phyloP scores from a whole-genome alignment of 2,888 invertebrate genomes.

The Trichopoda pennipes region DNA sequence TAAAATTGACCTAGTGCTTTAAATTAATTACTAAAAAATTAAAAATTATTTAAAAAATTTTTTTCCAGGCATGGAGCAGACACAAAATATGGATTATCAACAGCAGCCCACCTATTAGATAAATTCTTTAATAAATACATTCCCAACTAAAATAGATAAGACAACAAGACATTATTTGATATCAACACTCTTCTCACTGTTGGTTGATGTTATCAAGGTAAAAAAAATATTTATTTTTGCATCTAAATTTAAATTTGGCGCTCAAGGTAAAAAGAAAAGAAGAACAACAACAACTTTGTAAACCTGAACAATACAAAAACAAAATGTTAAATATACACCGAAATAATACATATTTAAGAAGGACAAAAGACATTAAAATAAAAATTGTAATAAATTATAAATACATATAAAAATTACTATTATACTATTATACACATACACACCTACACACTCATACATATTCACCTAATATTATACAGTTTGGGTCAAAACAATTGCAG shows the following conservation, averaged over 20 bases:
- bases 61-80: conserved; percentile 75
- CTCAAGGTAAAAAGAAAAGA: conserved; percentile 45
- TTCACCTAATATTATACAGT: neutral
- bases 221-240: conserved; percentile 29
- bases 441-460: conserved; percentile 35
- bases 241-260: conserved; percentile 47
- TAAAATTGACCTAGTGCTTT: no score
- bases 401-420: conserved; percentile 29
- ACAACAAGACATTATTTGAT: conserved; percentile 38
- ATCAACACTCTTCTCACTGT: conserved; percentile 17
- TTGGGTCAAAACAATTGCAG: conserved; percentile 49
- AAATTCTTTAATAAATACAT: conserved; percentile 59
- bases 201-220: conserved; percentile 21
- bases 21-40: no score
- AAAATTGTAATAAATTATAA: conserved; percentile 65
- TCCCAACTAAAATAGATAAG: conserved; percentile 37
- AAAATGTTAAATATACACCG: conserved; percentile 69
- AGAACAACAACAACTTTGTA: conserved; percentile 63
- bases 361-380: conserved; percentile 30
- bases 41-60: neutral
- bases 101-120: conserved; percentile 80
- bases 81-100: conserved; percentile 78
- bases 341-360: conserved; percentile 69
- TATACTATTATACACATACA: conserved; percentile 37
- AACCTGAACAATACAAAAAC: conserved; percentile 70